Conservation (phyloP, 53 echinoderm and acorn worm genomes). For the Mesocentrotus franciscanus region DNA sequence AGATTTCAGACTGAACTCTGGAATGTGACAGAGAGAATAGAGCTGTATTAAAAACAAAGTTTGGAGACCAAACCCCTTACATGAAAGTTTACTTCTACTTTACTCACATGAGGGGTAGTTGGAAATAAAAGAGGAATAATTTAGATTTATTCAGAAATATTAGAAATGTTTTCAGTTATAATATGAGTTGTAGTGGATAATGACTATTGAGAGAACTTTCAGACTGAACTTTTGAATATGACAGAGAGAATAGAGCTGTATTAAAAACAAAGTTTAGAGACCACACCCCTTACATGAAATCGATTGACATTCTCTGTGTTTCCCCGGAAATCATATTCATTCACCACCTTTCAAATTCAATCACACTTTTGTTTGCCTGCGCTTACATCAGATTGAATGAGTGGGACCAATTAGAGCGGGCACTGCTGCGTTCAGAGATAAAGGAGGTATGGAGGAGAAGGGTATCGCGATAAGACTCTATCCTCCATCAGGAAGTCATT, state of each 20-base stretch:
- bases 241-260: neutral
- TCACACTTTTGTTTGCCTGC: slow-evolving; percentile 57
- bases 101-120: too few relatives aligned
- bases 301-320: slow-evolving; percentile 32
- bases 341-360: slow-evolving; percentile 61
- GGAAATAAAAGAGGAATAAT: too few relatives aligned
- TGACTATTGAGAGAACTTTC: neutral
- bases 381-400: slow-evolving; percentile 57
- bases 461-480: slow-evolving; percentile 58
- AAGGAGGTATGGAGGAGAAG: slow-evolving; percentile 26
- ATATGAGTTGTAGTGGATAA: neutral
- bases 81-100: too few relatives aligned
- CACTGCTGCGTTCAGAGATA: slow-evolving; percentile 64
- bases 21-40: neutral
- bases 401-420: slow-evolving; percentile 62
- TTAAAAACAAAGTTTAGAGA: slow-evolving; percentile 21
- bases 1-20: neutral
- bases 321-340: slow-evolving; percentile 49
- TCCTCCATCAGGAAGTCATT: slow-evolving; percentile 59
- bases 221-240: neutral
- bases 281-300: slow-evolving; percentile 34
- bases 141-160: too few relatives aligned
- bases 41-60: slow-evolving; percentile 22
- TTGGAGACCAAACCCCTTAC: slow-evolving; percentile 18
- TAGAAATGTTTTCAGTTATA: too few relatives aligned